Conservation (phyloP, 1,140 invertebrate genomes). For the Acromyrmex echinatior region DNA sequence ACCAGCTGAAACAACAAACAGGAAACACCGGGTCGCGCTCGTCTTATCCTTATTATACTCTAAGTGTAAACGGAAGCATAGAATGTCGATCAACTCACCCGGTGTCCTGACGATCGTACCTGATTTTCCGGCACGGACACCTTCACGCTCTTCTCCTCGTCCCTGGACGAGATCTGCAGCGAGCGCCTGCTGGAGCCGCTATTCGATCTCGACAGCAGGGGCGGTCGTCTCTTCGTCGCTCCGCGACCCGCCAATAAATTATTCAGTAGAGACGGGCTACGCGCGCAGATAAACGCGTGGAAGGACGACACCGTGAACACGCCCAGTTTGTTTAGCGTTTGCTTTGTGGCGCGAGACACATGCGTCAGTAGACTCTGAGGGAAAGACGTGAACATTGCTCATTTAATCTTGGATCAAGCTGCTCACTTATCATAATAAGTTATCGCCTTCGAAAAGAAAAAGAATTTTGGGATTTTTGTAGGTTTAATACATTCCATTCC, state of each 20-base stretch:
- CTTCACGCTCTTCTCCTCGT: constrained; percentile 95
- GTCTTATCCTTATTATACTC: constrained; percentile 25
- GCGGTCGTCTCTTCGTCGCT: constrained; percentile 94
- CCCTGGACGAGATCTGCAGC: constrained; percentile 93
- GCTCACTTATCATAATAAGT: background rate
- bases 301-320: constrained; percentile 99
- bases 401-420: background rate
- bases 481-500: no score
- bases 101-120: constrained; percentile 84
- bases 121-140: constrained; percentile 96
- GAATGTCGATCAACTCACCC: constrained; percentile 57
- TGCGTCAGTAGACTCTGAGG: constrained; percentile 96
- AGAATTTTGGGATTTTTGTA: no score
- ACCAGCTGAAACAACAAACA: constrained; percentile 88
- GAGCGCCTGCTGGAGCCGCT: constrained; percentile 94
- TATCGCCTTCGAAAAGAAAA: no score
- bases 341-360: constrained; percentile 97
- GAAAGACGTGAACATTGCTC: constrained; percentile 1
- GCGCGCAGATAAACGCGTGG: constrained; percentile 98
- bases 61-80: constrained; percentile 17
- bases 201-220: constrained; percentile 95
- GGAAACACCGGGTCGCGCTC: constrained; percentile 52
- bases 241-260: constrained; percentile 96
- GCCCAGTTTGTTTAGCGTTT: constrained; percentile 96
- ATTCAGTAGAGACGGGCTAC: constrained; percentile 96